Evolutionary conservation across 2,113 vertebrate genomes (phyloP).

Genomic region (Phylloscopus trochilus): DNA sequence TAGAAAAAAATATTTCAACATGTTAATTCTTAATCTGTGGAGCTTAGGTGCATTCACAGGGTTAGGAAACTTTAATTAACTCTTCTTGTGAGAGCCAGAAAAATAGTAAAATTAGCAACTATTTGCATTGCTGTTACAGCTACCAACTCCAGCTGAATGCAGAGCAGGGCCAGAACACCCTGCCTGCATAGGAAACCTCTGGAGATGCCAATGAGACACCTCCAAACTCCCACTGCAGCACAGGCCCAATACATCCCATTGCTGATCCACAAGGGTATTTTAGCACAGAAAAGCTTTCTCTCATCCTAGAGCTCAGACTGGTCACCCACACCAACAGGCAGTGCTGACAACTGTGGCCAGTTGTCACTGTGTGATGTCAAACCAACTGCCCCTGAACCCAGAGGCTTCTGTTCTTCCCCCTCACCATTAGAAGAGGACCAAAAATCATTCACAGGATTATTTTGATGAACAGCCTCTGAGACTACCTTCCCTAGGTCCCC

Average conservation of each 20-base stretch:
- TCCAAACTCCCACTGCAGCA: neutral
- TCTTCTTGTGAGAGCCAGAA: neutral
- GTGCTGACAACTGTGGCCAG: fast-evolving
- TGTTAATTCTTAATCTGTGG: slow-evolving; percentile 1
- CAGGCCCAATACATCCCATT: neutral
- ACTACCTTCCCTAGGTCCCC: neutral
- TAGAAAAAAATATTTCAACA: neutral
- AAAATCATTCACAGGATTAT: neutral
- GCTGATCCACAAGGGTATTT: neutral
- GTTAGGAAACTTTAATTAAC: neutral
- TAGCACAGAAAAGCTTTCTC: neutral
- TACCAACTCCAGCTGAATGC: neutral
- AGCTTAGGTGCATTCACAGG: neutral
- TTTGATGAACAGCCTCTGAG: neutral
- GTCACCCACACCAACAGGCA: neutral
- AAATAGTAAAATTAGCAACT: neutral
- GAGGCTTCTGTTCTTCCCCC: neutral
- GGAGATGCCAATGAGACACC: neutral
- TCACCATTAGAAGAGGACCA: neutral
- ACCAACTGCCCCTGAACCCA: neutral
- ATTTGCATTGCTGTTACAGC: neutral
- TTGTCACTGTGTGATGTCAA: fast-evolving
- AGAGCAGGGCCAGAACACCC: neutral
- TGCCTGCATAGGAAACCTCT: neutral
- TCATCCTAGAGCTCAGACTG: fast-evolving